Conservation (phyloP, 2,888 invertebrate species). For the Beris chalybata region DNA sequence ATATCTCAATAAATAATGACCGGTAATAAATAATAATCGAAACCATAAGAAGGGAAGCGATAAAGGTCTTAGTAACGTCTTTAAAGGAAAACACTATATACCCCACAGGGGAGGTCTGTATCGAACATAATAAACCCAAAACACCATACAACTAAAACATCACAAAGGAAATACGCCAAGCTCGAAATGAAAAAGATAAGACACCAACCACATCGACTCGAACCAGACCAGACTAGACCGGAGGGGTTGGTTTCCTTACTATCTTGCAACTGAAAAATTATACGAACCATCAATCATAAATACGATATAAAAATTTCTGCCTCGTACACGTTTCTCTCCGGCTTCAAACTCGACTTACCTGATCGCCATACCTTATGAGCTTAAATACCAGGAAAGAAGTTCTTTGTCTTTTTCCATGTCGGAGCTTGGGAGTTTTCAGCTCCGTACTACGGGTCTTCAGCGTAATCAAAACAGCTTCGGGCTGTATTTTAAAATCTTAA, state of each 20-base stretch:
- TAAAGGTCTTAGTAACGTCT: neutral
- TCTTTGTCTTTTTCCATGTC: no score
- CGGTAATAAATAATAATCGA: slow-evolving; percentile 51
- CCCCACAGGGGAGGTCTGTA: slow-evolving; percentile 23
- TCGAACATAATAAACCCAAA: slow-evolving; percentile 12
- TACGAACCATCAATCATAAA: slow-evolving; percentile 19
- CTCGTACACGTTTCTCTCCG: no score
- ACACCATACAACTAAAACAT: neutral
- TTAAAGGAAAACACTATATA: neutral
- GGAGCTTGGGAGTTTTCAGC: no score
- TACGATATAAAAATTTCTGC: no score
- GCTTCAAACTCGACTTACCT: no score
- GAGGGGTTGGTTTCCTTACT: slow-evolving; percentile 3
- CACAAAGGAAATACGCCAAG: neutral
- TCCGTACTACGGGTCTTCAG: no score
- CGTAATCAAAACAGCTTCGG: no score
- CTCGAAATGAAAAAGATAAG: slow-evolving; percentile 1
- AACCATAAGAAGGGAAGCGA: slow-evolving; percentile 10
- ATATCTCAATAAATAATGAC: slow-evolving; percentile 53
- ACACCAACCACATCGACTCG: neutral
- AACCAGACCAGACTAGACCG: slow-evolving; percentile 1
- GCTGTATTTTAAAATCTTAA: no score
- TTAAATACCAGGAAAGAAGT: no score
- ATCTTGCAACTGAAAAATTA: slow-evolving; percentile 10
- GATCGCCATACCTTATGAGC: no score